Percentiles rank a stretch among this genome's conserved stretches.
phyloP scores from a whole-genome alignment of 92 coral and sea anemone species.

The Porites divaricata region DNA sequence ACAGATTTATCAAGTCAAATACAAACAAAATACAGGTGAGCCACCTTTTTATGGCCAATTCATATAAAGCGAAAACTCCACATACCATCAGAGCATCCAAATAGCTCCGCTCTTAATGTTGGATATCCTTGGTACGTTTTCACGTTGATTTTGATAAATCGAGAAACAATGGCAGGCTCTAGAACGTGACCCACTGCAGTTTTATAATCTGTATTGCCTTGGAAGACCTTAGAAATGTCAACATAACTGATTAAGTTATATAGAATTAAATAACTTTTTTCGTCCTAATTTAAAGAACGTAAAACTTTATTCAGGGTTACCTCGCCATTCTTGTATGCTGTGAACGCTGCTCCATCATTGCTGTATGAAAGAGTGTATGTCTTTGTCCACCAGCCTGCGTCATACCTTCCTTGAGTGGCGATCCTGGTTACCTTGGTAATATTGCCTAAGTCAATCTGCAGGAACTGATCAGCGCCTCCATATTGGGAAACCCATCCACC shows the following conservation, averaged over 20 bases:
- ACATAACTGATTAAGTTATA: too few relatives aligned
- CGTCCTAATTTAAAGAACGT: too few relatives aligned
- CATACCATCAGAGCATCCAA: slow-evolving; percentile 29
- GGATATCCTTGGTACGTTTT: neutral
- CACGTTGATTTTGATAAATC: slow-evolving; percentile 25
- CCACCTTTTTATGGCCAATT: too few relatives aligned
- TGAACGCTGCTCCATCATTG: slow-evolving; percentile 14
- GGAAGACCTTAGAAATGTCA: too few relatives aligned
- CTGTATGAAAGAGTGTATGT: slow-evolving; percentile 23
- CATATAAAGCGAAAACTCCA: neutral
- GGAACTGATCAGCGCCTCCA: slow-evolving; percentile 1
- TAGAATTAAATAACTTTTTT: too few relatives aligned
- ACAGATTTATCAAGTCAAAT: too few relatives aligned
- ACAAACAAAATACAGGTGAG: too few relatives aligned
- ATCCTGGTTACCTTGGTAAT: slow-evolving; percentile 36
- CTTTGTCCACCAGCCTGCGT: slow-evolving; percentile 47
- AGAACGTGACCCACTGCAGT: slow-evolving; percentile 1
- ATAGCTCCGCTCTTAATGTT: slow-evolving; percentile 13
- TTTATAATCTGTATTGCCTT: neutral
- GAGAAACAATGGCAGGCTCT: neutral
- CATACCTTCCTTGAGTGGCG: slow-evolving; percentile 23
- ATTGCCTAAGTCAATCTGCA: slow-evolving; percentile 27
- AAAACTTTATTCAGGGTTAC: too few relatives aligned
- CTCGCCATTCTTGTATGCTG: slow-evolving; percentile 8
- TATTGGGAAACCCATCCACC: slow-evolving; percentile 35